A percentile compares a stretch with the other conserved stretches of the same genome.
These are phyloP conservation scores for Ploceus nigricollis DNA, from an alignment of 2,113 vertebrate species.

Conservation along the genomic window DNA sequence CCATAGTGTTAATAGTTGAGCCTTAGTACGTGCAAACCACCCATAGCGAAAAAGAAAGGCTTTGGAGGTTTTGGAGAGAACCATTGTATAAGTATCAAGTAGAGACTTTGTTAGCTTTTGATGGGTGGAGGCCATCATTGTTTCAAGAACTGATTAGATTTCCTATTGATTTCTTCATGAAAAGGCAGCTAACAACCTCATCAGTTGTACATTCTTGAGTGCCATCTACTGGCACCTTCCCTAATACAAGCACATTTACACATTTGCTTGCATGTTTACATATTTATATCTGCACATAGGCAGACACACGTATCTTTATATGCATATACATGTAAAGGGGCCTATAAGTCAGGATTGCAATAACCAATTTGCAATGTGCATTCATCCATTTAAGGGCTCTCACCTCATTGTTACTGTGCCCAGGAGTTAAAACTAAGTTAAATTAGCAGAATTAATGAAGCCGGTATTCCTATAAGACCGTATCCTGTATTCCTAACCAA, in stretches of 20 bases:
- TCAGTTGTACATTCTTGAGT: slow-evolving; percentile 20
- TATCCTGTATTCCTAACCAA: background rate
- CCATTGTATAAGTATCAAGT: background rate
- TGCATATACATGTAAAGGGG: background rate
- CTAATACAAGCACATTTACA: background rate
- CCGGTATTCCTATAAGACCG: background rate
- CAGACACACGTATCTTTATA: background rate
- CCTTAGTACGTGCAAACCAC: background rate
- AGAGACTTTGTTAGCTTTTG: background rate
- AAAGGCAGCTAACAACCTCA: background rate
- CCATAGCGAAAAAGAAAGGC: background rate
- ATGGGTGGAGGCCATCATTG: background rate
- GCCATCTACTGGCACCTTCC: slow-evolving; percentile 48
- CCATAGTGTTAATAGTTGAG: background rate
- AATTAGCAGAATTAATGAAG: slow-evolving; percentile 43
- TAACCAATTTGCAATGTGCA: background rate
- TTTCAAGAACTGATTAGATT: background rate
- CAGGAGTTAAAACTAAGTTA: background rate
- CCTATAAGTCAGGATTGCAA: background rate
- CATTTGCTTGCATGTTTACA: background rate
- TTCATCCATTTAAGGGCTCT: background rate
- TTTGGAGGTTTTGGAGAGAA: background rate
- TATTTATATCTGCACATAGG: background rate
- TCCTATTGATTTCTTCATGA: background rate
- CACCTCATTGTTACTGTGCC: background rate